phyloP scores from a whole-genome alignment of 2,888 invertebrate genomes.

The Bellardia pandia region DNA sequence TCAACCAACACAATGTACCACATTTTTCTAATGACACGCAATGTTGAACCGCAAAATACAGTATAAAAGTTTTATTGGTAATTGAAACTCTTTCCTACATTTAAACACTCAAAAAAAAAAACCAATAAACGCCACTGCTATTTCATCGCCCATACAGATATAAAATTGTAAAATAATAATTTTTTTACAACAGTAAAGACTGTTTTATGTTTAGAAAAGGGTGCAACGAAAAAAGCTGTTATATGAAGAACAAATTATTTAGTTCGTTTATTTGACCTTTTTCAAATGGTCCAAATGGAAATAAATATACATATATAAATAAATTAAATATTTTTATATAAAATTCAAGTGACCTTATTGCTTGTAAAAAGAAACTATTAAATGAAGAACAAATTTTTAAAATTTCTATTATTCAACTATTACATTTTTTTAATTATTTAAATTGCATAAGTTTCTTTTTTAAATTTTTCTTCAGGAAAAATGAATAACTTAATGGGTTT shows the following conservation, averaged over 20 bases:
- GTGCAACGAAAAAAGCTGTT: not conserved
- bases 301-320: no score
- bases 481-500: not conserved
- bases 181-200: not conserved
- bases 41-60: not conserved
- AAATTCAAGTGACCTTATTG: no score
- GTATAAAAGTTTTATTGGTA: not conserved
- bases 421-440: no score
- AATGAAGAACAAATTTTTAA: no score
- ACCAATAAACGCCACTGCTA: not conserved
- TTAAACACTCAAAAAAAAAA: not conserved
- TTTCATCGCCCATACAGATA: not conserved
- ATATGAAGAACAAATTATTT: no score
- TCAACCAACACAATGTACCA: not conserved
- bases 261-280: no score
- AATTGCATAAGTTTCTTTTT: no score
- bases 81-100: not conserved
- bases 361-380: no score
- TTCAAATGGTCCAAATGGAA: no score
- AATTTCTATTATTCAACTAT: no score
- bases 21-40: not conserved
- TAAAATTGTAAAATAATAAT: not conserved
- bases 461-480: no score
- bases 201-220: not conserved
- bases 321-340: no score